A percentile compares a stretch with the other conserved stretches of the same genome.
Evolutionary conservation across 2,113 vertebrate species (phyloP).

Genomic region (Hystrix brachyura): DNA sequence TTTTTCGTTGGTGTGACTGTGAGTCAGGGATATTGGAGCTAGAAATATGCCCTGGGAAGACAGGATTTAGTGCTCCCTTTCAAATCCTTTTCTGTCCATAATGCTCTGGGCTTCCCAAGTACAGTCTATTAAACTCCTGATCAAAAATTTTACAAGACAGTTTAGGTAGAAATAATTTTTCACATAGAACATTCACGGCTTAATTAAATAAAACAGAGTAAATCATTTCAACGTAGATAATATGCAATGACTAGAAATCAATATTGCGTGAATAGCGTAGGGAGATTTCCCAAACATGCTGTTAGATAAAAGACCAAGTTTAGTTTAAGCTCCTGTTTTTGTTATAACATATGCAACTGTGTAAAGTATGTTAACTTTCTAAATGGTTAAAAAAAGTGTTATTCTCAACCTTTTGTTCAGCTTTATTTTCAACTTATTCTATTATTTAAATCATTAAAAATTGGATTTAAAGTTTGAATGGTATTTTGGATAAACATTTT

Average conservation of each 20-base stretch:
- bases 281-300: conserved; percentile 3
- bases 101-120: not conserved
- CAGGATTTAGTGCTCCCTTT: not conserved
- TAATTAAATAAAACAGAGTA: conserved; percentile 49
- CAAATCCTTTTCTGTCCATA: not conserved
- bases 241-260: conserved; percentile 12
- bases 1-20: not conserved
- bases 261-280: not conserved
- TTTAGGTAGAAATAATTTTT: not conserved
- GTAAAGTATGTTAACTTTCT: not conserved
- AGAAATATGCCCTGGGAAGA: conserved; percentile 28
- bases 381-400: not conserved
- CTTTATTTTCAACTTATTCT: not conserved
- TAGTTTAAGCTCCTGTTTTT: not conserved
- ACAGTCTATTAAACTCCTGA: not conserved
- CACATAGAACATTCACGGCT: not conserved
- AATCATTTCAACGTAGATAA: conserved; percentile 19
- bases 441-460: conserved; percentile 5
- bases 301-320: conserved; percentile 28
- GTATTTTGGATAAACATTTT: not conserved
- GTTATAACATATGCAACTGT: not conserved
- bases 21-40: conserved; percentile 54
- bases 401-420: not conserved
- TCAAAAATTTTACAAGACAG: conserved; percentile 1
- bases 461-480: not conserved